These are phyloP conservation scores for Capitulum mitella DNA, from an alignment of 2,888 invertebrate genomes.

Conservation along the genomic window DNA sequence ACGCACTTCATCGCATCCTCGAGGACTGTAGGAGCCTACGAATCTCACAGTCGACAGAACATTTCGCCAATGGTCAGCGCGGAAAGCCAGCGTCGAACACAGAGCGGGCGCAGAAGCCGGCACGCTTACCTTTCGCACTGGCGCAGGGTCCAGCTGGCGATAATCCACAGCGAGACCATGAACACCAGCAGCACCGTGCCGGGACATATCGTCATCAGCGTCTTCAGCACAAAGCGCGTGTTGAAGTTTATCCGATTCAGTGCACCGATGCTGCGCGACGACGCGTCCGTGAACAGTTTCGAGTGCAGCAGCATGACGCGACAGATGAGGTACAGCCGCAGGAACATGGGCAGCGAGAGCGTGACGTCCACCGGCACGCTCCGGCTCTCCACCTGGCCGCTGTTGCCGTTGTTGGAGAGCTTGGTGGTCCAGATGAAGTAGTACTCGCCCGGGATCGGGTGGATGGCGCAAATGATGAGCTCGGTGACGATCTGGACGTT, in stretches of 20 bases:
- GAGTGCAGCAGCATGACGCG: conserved; percentile 99
- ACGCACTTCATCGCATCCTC: no score
- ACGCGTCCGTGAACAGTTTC: conserved; percentile 98
- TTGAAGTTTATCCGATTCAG: conserved; percentile 87
- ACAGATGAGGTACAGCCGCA: conserved; percentile 97
- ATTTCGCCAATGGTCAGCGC: no score
- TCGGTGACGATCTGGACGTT: conserved; percentile 87
- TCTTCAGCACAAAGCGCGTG: conserved; percentile 83
- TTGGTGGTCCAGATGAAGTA: conserved; percentile 94
- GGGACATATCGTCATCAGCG: conserved; percentile 99
- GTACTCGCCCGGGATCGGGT: conserved; percentile 91
- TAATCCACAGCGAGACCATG: conserved; percentile 99
- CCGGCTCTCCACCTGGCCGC: conserved; percentile 47
- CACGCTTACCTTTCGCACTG: conserved; percentile 93
- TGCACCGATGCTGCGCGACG: conserved; percentile 79
- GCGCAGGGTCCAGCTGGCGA: conserved; percentile 96
- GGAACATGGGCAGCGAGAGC: conserved; percentile 98
- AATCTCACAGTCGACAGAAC: no score
- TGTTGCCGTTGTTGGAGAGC: conserved; percentile 81
- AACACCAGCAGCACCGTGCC: conserved; percentile 91
- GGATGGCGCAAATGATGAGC: conserved; percentile 90
- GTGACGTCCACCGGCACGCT: conserved; percentile 92
- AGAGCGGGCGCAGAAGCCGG: no score
- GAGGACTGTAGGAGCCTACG: no score
- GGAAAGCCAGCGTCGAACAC: neutral